Evolutionary conservation across 2,113 vertebrate species (phyloP), one percentile per base, ranked within the genome.

Genomic region (Vicugna pacos): DNA sequence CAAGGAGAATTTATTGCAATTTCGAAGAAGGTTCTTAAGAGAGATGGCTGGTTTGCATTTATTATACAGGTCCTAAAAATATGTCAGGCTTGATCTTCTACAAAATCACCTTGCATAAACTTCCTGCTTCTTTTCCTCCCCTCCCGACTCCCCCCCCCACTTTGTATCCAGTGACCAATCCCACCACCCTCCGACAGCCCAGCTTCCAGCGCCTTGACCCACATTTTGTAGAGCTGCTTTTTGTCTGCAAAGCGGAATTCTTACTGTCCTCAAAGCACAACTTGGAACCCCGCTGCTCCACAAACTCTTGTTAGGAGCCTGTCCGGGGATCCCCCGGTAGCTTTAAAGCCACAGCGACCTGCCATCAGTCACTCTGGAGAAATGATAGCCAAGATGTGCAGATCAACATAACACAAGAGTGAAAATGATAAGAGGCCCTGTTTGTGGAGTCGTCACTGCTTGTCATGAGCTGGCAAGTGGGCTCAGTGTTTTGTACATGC

Each of bases 11-110:
- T 97, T 97, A 96, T 94, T 95, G 85, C 91, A 91, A 72, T 94
- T 97, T 95, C 6, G 5, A 95, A 95, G 94, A 91, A 70, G 91
- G 58, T 86, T 97, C 92, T 96, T 96, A 96, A 96, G 94, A 95
- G 94, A 91, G 76, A 86, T 90, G 91, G 93, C 69, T 96, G 62
- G 52, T 98, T 96, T 97, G 93, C 88, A 94, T 97, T 96, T 97
- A 94, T 93, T 95, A 95, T 86, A 26, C 20, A 75, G 72, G 60
- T 30, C 56, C 72, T 94, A 72, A 95, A 95, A 96, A 86, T 91
- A 96, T 72, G 91, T 93, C 95, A 94, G 69, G 38, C 91, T 97
- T 94, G 88, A 95, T 97, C 83, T 75, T 96, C 69, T 79, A 65
- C 84, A 96, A 89, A 94, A 96, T 86, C 58, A 90, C 24, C 72